Evolutionary conservation across 2,888 invertebrate genomes (phyloP), one percentile per base, ranked within the genome.

Genomic region (Caenorhabditis sp.): DNA sequence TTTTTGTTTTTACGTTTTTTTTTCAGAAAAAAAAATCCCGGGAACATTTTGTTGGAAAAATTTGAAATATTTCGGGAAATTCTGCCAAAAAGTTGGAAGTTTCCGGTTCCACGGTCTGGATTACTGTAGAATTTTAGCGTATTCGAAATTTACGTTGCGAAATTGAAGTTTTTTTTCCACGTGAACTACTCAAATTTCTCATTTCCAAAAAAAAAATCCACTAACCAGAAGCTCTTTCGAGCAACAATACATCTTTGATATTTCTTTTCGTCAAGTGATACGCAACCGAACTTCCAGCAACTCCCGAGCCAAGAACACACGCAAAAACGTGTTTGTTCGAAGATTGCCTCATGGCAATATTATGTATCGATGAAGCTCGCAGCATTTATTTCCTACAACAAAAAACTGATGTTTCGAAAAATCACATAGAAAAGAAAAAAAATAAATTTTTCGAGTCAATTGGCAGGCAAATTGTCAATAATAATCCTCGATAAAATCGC

Each of bases 221-320:
- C 66, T 64, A 19, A 79, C 78, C 67, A n/a, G 78, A 69, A 12
- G 70, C 77, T 69, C 78, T 67, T 62, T 83, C 83, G 51, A 83
- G 74, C 14, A 83, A 70, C 1, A 83, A 68, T 10, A 83, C 78
- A 71, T 83, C 82, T 66, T 87, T 86, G 66, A 86, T 80, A 17
- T 89, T 89, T 50, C 83, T 71, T 68, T 88, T 88, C 27, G 89
- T 86, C 37, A 89, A 82, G 76, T 90, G 89, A 71, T 89, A 89
- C 24, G 89, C 89, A 12, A 89, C 79, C 54, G 88, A 88, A 60
- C 84, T 83, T 51, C 89, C 89, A 14, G 89, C 88, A 31, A 84
- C 87, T 51, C 89, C 89, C n/a, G 89, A 89, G 0, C 89, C 89
- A 5, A 89, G 81, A 59, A 89, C 78, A 43, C 81, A 81, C 0